phyloP scores from a whole-genome alignment of 2,888 invertebrate genomes.

The Scaeva pyrastri region DNA sequence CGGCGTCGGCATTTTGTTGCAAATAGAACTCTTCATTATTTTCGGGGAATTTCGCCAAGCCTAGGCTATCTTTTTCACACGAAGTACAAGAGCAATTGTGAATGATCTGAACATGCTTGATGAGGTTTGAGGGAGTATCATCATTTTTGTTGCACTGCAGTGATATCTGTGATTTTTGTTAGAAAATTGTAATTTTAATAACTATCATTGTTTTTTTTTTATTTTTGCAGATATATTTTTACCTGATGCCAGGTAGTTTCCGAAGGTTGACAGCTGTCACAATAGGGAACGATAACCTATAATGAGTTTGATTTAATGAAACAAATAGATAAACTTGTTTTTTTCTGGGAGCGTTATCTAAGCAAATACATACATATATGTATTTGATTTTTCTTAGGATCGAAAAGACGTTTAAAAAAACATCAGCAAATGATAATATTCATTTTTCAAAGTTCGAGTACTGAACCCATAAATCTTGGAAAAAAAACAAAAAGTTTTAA shows the following conservation, averaged over 20 bases:
- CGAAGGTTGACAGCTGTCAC: slow-evolving; percentile 89
- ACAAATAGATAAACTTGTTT: too few species aligned
- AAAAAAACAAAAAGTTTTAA: too few species aligned
- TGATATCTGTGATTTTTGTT: slow-evolving; percentile 84
- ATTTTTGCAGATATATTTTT: slow-evolving; percentile 76
- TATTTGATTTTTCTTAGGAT: too few species aligned
- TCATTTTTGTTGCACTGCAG: slow-evolving; percentile 86
- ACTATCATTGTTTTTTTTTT: background rate
- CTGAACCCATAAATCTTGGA: too few species aligned
- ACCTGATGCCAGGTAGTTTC: slow-evolving; percentile 88
- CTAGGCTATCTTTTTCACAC: slow-evolving; percentile 85
- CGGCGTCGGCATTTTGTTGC: slow-evolving; percentile 81
- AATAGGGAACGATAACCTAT: slow-evolving; percentile 86
- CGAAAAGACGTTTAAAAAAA: too few species aligned
- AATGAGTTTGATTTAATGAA: background rate
- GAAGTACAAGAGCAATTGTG: slow-evolving; percentile 88
- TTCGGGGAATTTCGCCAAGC: slow-evolving; percentile 80
- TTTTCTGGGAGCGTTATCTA: too few species aligned
- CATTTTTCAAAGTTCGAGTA: too few species aligned
- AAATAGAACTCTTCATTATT: slow-evolving; percentile 60
- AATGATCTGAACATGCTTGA: slow-evolving; percentile 88
- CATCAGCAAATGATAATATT: too few species aligned
- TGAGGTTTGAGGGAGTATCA: slow-evolving; percentile 84
- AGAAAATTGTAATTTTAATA: background rate
- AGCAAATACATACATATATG: too few species aligned